Evolutionary conservation across 2,113 vertebrate species (phyloP), one percentile per base, ranked within the genome.

Genomic region (Melanerpes formicivorus): DNA sequence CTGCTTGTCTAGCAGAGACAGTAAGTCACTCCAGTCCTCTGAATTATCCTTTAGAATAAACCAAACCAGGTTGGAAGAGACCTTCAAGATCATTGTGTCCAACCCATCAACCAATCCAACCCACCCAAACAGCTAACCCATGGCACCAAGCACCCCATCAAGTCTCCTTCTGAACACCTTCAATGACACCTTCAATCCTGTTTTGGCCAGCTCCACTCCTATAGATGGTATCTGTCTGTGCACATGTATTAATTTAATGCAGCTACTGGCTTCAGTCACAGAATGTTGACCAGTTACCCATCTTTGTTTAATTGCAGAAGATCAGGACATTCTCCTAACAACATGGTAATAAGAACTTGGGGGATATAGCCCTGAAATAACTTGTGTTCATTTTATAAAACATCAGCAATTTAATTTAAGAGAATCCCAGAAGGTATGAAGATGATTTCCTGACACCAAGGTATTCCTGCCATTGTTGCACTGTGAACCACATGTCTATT

Each of bases 261-360:
- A 87, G 69, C 66, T 67, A 67, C 37, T 69, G 66, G 52, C 70
- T 72, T 73, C 60, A 88, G 87, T 34, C 82, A 90, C 71, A 73
- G 77, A 77, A 93, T 88, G 50, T 83, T 90, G 91, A 95, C 52
- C 37, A 70, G 65, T 66, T 60, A 74, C 74, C 84, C 72, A 30
- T 32, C 82, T 83, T 80, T 77, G 67, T 81, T 92, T 96, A 95
- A 96, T 32, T 95, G 85, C 80, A 93, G 80, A 74, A 95, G 81
- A 95, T 32, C 44, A 93, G 82, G 76, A 73, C 82, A 65, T 72
- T 78, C 34, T 83, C n/a, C 69, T 70, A 81, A 86, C 3, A 90
- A 59, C 32, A 73, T 2, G 3, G 29, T 76, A 91, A 71, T 74
- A 91, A 69, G 93, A 95, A 93, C 58, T 70, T 81, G 60, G 50